phyloP scores from a whole-genome alignment of 2,113 vertebrate genomes.

The Brachypodius melanocephalos region DNA sequence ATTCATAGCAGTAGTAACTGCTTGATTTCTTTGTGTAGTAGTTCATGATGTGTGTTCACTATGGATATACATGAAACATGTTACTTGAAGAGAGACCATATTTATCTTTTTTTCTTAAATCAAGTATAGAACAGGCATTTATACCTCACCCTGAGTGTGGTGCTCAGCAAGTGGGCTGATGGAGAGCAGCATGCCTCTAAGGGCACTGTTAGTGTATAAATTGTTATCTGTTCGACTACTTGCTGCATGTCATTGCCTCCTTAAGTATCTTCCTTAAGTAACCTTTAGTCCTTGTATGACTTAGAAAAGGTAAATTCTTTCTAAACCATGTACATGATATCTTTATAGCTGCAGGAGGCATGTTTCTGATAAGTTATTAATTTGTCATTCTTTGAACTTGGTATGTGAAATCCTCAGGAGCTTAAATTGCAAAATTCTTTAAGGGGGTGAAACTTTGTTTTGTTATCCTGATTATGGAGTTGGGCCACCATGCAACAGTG shows the following conservation, averaged over 20 bases:
- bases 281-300: not conserved
- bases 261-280: not conserved
- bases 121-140: not conserved
- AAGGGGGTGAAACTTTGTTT: not conserved
- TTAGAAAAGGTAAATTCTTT: not conserved
- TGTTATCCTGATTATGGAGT: not conserved
- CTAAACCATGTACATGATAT: not conserved
- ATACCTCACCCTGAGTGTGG: not conserved
- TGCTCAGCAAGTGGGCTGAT: not conserved
- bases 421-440: not conserved
- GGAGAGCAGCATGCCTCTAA: not conserved
- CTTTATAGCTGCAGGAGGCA: not conserved
- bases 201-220: not conserved
- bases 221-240: not conserved
- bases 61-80: not conserved
- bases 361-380: not conserved
- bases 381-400: not conserved
- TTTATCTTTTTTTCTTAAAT: not conserved
- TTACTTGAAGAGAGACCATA: not conserved
- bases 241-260: not conserved
- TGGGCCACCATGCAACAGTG: not conserved
- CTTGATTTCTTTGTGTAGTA: not conserved
- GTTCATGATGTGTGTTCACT: not conserved
- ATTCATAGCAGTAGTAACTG: not conserved
- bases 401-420: not conserved